Evolutionary conservation across 2,113 vertebrate genomes (phyloP), one percentile per base, ranked within the genome.

Genomic region (Atlantisia rogersi): DNA sequence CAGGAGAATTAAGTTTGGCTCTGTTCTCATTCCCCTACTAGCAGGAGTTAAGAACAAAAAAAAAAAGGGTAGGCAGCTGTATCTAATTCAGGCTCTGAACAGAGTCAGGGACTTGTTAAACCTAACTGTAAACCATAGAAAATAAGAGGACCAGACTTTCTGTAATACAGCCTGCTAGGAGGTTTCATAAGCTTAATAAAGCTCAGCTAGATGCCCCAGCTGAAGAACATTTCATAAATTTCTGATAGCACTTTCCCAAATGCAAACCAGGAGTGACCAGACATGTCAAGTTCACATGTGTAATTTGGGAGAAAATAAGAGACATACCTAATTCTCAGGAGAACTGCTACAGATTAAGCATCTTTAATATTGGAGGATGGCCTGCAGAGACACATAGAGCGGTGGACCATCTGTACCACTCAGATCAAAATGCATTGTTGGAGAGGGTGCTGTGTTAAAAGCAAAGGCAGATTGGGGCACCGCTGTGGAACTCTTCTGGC

Each of bases 41-140:
- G 35, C 22, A 60, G 77, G 52, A 89, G 77, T 79, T 80, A 90
- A 31, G 86, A 70, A 83, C 73, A 92, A 58, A 90, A 90, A 94
- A 62, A 44, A 44, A 44, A 44, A 44, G 39, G 39, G 13, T 12
- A 87, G 14, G 35, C 82, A 95, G 73, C 89, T 94, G 89, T 65
- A 58, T 86, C 86, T 86, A 90, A 83, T 90, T 92, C 68, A 76
- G 58, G 52, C 82, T 63, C 62, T n/a, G 68, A 80, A 76, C 85
- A 67, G 63, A 89, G 46, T 65, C 31, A 58, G 75, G 80, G 86
- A 56, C 56, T 82, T 86, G 81, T 64, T 91, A 86, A 68, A 70
- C 79, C 90, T 6, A 1, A 42, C 73, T 1, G 8, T 78, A 91
- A 93, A 88, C 37, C 53, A 31, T 40, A 67, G 69, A 76, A 85